Evolutionary conservation across 2,113 vertebrate genomes (phyloP).

Genomic region (Fukomys damarensis): DNA sequence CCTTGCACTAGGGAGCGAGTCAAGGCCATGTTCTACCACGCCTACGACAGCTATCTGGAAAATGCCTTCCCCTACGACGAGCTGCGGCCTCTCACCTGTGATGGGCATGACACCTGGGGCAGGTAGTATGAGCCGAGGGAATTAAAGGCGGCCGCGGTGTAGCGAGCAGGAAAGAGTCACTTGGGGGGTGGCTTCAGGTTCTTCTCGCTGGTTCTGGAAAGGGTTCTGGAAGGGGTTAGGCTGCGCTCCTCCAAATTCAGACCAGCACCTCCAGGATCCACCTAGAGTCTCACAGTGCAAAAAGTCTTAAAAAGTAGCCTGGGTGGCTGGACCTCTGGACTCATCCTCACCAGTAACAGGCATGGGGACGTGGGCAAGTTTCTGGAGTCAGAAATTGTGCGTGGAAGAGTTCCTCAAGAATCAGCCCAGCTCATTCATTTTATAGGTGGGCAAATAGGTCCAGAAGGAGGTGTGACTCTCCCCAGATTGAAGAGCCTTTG

Average conservation of each 20-base stretch:
- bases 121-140: slow-evolving; percentile 86
- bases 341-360: not conserved
- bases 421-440: slow-evolving; percentile 36
- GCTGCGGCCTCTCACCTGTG: slow-evolving; percentile 96
- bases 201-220: not conserved
- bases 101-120: slow-evolving; percentile 99
- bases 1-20: slow-evolving; percentile 90
- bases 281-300: not conserved
- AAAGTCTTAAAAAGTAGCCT: not conserved
- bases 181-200: not conserved
- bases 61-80: slow-evolving; percentile 98
- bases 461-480: not conserved
- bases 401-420: not conserved
- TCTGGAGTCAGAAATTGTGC: not conserved
- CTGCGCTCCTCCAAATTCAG: not conserved
- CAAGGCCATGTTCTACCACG: slow-evolving; percentile 98
- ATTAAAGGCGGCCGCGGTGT: not conserved
- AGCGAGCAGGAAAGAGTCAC: not conserved
- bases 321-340: not conserved
- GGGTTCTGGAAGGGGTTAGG: not conserved
- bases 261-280: not conserved
- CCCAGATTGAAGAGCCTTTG: not conserved
- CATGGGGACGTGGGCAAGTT: not conserved
- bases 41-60: slow-evolving; percentile 97
- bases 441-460: not conserved